phyloP scores from a whole-genome alignment of 1,140 invertebrate genomes.

The Kradibia gibbosae region DNA sequence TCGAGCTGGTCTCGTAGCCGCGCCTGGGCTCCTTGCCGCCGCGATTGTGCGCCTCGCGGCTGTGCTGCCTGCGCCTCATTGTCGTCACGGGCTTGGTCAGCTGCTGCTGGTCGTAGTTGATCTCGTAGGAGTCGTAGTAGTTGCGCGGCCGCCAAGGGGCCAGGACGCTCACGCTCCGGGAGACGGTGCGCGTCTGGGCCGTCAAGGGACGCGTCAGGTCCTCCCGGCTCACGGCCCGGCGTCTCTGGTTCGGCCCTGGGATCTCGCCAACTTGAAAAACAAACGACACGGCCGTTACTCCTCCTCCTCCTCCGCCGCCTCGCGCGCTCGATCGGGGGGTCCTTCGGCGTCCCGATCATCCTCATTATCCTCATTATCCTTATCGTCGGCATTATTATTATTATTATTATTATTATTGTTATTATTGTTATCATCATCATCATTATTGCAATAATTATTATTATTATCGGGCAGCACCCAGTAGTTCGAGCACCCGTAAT shows the following conservation, averaged over 20 bases:
- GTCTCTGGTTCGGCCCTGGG: slow-evolving; percentile 77
- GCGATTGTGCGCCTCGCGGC: slow-evolving; percentile 68
- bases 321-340: too few species aligned
- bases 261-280: slow-evolving; percentile 81
- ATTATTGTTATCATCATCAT: too few species aligned
- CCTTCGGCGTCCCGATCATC: too few species aligned
- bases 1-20: slow-evolving; percentile 35
- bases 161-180: slow-evolving; percentile 85
- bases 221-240: slow-evolving; percentile 78
- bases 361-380: too few species aligned
- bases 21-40: slow-evolving; percentile 58
- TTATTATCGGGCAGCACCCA: too few species aligned
- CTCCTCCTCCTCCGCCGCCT: too few species aligned
- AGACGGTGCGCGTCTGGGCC: slow-evolving; percentile 82
- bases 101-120: slow-evolving; percentile 83
- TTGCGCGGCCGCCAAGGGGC: slow-evolving; percentile 87
- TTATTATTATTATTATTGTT: too few species aligned
- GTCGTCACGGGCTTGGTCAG: slow-evolving; percentile 64
- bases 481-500: too few species aligned
- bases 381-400: too few species aligned
- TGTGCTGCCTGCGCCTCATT: slow-evolving; percentile 67
- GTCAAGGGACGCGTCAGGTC: slow-evolving; percentile 77
- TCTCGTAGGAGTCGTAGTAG: slow-evolving; percentile 81
- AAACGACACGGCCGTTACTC: too few species aligned
- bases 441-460: too few species aligned